A percentile compares a stretch with the other conserved stretches of the same genome.
Conservation (phyloP, 2,888 invertebrate species). For the Hypomecis atomaria region DNA sequence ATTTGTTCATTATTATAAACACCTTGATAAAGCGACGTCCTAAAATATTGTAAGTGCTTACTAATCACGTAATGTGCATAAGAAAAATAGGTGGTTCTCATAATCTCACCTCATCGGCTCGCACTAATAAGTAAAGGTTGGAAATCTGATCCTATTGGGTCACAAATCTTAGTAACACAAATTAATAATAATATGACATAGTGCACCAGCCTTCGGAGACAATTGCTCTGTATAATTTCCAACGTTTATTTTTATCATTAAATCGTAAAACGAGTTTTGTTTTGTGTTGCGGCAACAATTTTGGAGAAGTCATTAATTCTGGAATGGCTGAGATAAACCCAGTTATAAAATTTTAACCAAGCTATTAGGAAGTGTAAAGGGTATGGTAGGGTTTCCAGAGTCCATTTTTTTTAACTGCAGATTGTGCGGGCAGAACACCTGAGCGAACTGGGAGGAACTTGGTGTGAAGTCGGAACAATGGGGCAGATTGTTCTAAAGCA, state of each 20-base stretch:
- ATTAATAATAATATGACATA: background rate
- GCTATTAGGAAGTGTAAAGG: conserved; percentile 56
- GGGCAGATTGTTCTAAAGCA: too few relatives aligned
- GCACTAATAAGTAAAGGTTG: too few relatives aligned
- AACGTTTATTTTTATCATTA: conserved; percentile 17
- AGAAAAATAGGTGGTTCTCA: too few relatives aligned
- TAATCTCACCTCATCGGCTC: too few relatives aligned
- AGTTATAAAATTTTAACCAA: conserved; percentile 44
- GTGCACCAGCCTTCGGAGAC: background rate
- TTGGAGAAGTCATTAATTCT: conserved; percentile 29
- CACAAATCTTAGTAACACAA: background rate
- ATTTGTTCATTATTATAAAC: too few relatives aligned
- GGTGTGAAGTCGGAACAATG: conserved; percentile 42
- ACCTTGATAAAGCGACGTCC: too few relatives aligned
- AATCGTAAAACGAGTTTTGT: conserved; percentile 33
- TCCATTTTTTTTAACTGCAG: conserved; percentile 78
- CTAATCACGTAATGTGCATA: too few relatives aligned
- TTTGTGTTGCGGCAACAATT: conserved; percentile 30
- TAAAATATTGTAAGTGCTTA: too few relatives aligned
- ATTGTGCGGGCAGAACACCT: conserved; percentile 76
- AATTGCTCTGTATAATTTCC: conserved; percentile 13
- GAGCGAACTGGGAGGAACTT: conserved; percentile 52
- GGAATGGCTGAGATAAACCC: conserved; percentile 30
- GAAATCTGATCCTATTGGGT: too few relatives aligned
- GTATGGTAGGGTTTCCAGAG: conserved; percentile 57